A percentile compares a stretch with the other conserved stretches of the same genome.
These are phyloP conservation scores for Tragelaphus scriptus DNA, from an alignment of 2,113 vertebrate species.

Conservation along the genomic window DNA sequence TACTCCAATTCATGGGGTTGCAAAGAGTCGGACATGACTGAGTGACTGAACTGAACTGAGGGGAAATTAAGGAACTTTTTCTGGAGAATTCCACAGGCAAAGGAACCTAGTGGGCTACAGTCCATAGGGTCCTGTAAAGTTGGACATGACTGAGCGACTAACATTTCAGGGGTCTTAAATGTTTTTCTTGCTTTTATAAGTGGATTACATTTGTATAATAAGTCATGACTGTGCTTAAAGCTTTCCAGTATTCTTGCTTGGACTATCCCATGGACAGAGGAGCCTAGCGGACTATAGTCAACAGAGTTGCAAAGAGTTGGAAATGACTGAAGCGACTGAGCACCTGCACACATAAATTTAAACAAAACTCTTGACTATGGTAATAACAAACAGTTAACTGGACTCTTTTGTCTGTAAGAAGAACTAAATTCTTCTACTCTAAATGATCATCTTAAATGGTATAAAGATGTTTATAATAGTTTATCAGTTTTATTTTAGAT, in stretches of 20 bases:
- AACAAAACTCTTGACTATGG: background rate
- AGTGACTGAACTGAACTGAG: too few relatives aligned
- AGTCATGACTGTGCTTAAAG: background rate
- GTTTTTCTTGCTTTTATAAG: background rate
- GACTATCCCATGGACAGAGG: background rate
- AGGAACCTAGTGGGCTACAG: background rate
- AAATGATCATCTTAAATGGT: background rate
- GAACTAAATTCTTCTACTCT: background rate
- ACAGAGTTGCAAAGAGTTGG: background rate
- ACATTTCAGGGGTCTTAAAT: background rate
- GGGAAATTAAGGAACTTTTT: background rate
- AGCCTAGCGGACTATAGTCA: background rate
- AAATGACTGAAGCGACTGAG: background rate
- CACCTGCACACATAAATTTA: background rate
- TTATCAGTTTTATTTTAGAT: background rate
- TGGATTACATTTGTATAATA: background rate
- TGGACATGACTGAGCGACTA: fast-evolving
- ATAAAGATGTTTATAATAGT: background rate
- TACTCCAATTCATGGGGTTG: too few relatives aligned
- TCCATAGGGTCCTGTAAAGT: background rate
- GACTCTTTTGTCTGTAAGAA: background rate
- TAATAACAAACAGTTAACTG: background rate
- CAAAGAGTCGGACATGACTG: too few relatives aligned
- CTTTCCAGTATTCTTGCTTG: background rate
- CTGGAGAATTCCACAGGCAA: background rate